phyloP scores from a whole-genome alignment of 2,888 invertebrate species.

The Drosophila peninsularis region DNA sequence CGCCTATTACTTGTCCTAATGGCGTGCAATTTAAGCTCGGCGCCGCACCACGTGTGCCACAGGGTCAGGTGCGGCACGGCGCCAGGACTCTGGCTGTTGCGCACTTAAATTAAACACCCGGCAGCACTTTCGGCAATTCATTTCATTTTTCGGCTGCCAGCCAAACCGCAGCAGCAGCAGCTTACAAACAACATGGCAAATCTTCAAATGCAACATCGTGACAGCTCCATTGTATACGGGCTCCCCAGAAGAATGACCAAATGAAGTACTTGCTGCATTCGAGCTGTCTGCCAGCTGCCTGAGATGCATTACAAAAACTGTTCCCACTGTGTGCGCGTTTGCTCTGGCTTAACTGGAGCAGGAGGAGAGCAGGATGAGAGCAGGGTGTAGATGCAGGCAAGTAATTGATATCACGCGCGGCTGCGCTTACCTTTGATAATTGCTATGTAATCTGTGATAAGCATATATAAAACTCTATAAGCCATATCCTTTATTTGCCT shows the following conservation, averaged over 20 bases:
- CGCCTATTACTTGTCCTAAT: constrained; percentile 75
- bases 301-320: constrained; percentile 22
- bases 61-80: constrained; percentile 18
- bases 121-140: constrained; percentile 72
- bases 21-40: constrained; percentile 67
- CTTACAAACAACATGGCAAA: constrained; percentile 41
- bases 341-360: too few relatives aligned
- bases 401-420: too few relatives aligned
- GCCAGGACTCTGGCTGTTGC: constrained; percentile 32
- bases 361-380: too few relatives aligned
- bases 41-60: constrained; percentile 30
- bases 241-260: constrained; percentile 24
- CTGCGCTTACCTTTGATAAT: too few relatives aligned
- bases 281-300: constrained; percentile 6
- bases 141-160: constrained; percentile 49
- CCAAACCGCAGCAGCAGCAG: constrained; percentile 21
- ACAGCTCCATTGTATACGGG: constrained; percentile 54
- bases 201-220: constrained; percentile 46
- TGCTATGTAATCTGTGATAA: too few relatives aligned
- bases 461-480: too few relatives aligned
- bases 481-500: too few relatives aligned
- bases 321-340: background rate
- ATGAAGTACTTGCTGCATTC: constrained; percentile 21
- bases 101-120: constrained; percentile 76
- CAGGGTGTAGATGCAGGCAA: too few relatives aligned